Conservation (phyloP, 37 sponge, comb jelly and placozoan species). For the Lycopodina hypogea region DNA sequence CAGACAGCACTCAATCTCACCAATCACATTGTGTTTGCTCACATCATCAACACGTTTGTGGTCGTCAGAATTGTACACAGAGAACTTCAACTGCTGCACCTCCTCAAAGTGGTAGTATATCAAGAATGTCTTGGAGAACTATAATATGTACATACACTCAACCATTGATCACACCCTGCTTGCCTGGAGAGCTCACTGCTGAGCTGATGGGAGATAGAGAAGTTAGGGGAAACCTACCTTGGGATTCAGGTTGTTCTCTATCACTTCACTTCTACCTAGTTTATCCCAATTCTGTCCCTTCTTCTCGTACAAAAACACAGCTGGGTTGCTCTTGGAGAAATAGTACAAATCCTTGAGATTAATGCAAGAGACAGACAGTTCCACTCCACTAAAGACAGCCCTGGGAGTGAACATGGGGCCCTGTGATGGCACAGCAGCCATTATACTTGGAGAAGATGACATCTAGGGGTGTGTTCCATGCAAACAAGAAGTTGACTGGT, state of each 20-base stretch:
- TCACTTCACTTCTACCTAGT: constrained; percentile 78
- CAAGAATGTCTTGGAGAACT: constrained; percentile 82
- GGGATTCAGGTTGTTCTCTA: constrained; percentile 84
- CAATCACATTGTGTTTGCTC: constrained; percentile 73
- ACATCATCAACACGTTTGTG: constrained; percentile 43
- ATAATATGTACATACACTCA: no score
- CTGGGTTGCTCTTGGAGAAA: constrained; percentile 92
- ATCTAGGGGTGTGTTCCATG: no score
- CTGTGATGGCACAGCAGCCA: not conserved
- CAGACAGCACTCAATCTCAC: constrained; percentile 65
- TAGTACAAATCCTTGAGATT: constrained; percentile 72
- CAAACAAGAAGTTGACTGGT: no score
- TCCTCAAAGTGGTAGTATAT: constrained; percentile 95
- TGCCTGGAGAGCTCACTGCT: not conserved
- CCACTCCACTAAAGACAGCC: constrained; percentile 61
- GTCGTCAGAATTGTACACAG: constrained; percentile 80
- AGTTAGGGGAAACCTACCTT: constrained; percentile 49
- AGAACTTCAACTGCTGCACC: constrained; percentile 79
- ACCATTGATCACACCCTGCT: no score
- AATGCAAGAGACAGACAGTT: constrained; percentile 74
- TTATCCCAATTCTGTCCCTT: constrained; percentile 40
- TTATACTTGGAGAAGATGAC: no score
- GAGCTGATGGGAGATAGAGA: not conserved
- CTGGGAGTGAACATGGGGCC: constrained; percentile 12
- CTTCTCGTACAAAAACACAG: constrained; percentile 63